Percentiles rank a stretch among this genome's conserved stretches.
Evolutionary conservation across 2,797 vertebrate species (phyloP).

Genomic region (Malacoraja senta): DNA sequence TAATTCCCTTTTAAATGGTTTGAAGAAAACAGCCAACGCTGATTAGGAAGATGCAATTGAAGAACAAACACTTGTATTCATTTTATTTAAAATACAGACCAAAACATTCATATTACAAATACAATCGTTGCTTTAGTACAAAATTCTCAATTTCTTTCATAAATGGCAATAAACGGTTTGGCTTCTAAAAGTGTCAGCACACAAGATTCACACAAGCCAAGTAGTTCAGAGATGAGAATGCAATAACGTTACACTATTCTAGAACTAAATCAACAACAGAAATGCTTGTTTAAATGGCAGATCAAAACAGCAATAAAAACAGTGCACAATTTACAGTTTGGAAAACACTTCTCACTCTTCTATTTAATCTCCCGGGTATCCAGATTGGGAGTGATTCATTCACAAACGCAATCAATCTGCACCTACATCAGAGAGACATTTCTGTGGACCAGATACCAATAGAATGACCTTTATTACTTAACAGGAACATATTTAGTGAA

Average conservation of each 20-base stretch:
- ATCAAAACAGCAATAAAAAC: conserved; percentile 11
- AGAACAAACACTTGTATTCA: conserved; percentile 47
- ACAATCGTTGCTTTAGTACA: conserved; percentile 64
- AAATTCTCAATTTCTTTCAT: conserved; percentile 60
- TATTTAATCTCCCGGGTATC: not conserved
- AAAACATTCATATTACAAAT: conserved; percentile 64
- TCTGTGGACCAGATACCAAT: not conserved
- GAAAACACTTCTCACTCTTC: not conserved
- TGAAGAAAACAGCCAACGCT: not conserved
- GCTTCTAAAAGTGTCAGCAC: conserved; percentile 50
- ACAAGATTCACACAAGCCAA: conserved; percentile 53
- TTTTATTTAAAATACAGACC: conserved; percentile 52
- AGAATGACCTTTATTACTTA: not conserved
- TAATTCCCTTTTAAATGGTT: not conserved
- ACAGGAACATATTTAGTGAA: not conserved
- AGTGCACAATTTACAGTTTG: conserved; percentile 18
- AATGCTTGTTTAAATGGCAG: conserved; percentile 44
- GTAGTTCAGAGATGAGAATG: conserved; percentile 48
- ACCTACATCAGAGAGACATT: not conserved
- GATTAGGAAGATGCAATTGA: not conserved
- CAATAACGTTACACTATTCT: conserved; percentile 50
- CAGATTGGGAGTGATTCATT: not conserved
- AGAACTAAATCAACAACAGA: conserved; percentile 53
- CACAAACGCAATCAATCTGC: not conserved
- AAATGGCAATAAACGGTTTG: conserved; percentile 51